Evolutionary conservation across 2,113 vertebrate species (phyloP).

Genomic region (Porphyrio hochstetteri): DNA sequence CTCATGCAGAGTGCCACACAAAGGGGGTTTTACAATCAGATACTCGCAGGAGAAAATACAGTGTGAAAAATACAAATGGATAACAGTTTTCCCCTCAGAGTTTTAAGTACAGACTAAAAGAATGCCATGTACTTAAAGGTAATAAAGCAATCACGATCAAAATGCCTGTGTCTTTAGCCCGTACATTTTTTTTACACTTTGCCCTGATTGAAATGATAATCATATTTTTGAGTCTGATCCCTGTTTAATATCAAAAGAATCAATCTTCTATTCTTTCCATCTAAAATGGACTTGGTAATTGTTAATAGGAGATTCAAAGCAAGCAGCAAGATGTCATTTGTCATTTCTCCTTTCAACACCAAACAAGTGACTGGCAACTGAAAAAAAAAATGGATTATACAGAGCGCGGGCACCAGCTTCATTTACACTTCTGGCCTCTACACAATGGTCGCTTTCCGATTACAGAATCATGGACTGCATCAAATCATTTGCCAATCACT

Average conservation of each 20-base stretch:
- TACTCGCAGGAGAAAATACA: not conserved
- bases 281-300: conserved; percentile 1
- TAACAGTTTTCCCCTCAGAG: not conserved
- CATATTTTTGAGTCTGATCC: not conserved
- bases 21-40: not conserved
- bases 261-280: not conserved
- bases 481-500: not conserved
- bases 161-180: not conserved
- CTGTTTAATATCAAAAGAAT: not conserved
- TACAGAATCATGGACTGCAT: not conserved
- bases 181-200: not conserved
- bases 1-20: not conserved
- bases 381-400: not conserved
- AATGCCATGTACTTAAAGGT: not conserved
- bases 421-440: not conserved
- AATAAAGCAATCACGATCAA: not conserved
- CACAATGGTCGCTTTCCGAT: not conserved
- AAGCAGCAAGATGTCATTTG: not conserved
- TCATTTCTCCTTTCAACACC: conserved; percentile 1
- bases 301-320: conserved; percentile 1
- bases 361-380: conserved; percentile 12
- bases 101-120: not conserved
- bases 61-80: not conserved
- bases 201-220: not conserved
- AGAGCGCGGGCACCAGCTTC: not conserved